Conservation (phyloP, 2,888 invertebrate species). For the Pycnomerus fuliginosus region DNA sequence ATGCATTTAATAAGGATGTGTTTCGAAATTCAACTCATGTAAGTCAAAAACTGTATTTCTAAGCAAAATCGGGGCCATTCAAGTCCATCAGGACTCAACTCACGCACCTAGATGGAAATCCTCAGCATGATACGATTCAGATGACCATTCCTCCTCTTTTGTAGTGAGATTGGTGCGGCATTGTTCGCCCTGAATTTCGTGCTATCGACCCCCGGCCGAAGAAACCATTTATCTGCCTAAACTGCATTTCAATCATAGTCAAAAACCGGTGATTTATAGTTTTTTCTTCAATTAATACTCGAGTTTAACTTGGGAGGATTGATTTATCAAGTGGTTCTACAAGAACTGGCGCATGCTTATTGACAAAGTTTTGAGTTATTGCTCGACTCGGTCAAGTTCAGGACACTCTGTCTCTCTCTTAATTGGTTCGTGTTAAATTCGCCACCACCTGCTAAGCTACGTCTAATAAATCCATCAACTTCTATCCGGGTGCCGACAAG, state of each 20-base stretch:
- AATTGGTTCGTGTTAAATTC: slow-evolving; percentile 15
- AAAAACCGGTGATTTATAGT: slow-evolving; percentile 37
- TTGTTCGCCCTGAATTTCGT: slow-evolving; percentile 33
- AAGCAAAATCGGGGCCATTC: too few species aligned
- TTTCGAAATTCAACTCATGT: too few species aligned
- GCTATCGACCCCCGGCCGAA: too few species aligned
- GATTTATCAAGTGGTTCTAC: slow-evolving; percentile 21
- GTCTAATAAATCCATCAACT: slow-evolving; percentile 26
- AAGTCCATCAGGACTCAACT: slow-evolving; percentile 24
- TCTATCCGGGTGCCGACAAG: slow-evolving; percentile 22
- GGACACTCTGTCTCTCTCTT: too few species aligned
- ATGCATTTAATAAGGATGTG: slow-evolving; percentile 3
- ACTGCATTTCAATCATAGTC: slow-evolving; percentile 46
- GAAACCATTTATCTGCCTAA: slow-evolving; percentile 46
- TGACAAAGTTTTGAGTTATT: slow-evolving; percentile 27
- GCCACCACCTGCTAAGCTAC: slow-evolving; percentile 23
- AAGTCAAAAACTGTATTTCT: too few species aligned
- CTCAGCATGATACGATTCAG: slow-evolving; percentile 38
- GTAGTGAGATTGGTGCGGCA: slow-evolving; percentile 33
- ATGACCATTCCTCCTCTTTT: slow-evolving; percentile 39
- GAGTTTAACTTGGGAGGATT: slow-evolving; percentile 20
- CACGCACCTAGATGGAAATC: slow-evolving; percentile 29
- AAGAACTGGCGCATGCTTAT: slow-evolving; percentile 22
- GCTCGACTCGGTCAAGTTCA: too few species aligned
- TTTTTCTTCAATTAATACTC: slow-evolving; percentile 25